These are phyloP conservation scores for Rousettus madagascariensis DNA, from an alignment of 2,797 vertebrate genomes.

Conservation along the genomic window DNA sequence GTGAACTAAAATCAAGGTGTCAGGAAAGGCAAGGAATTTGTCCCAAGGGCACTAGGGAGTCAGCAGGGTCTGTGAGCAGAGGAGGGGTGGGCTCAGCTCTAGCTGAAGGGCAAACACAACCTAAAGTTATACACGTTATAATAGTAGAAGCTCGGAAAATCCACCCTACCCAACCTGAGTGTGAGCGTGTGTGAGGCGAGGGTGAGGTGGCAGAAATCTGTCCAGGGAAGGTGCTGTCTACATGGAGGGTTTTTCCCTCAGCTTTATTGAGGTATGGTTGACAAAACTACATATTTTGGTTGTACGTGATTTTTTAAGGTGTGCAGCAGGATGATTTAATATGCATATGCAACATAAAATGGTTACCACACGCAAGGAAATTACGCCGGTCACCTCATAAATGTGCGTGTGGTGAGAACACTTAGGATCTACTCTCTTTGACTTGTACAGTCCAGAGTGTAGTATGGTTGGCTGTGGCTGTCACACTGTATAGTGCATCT, in stretches of 20 bases:
- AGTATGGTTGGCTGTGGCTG: background rate
- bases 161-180: background rate
- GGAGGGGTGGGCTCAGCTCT: background rate
- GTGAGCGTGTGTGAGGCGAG: too few relatives aligned
- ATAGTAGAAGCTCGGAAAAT: background rate
- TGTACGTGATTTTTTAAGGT: background rate
- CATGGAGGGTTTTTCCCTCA: background rate
- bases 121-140: background rate
- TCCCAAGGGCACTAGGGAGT: background rate
- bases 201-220: background rate
- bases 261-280: background rate
- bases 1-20: background rate
- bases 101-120: background rate
- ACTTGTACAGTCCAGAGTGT: background rate
- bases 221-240: background rate
- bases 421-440: background rate
- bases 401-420: background rate
- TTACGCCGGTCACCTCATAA: background rate
- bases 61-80: background rate
- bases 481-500: background rate
- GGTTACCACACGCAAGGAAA: background rate
- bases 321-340: background rate
- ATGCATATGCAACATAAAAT: background rate
- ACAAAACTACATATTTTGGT: background rate
- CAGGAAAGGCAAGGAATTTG: background rate